A percentile compares a stretch with the other conserved stretches of the same genome.
Evolutionary conservation across 2,797 vertebrate genomes (phyloP).

Genomic region (Threskiornis aethiopicus): DNA sequence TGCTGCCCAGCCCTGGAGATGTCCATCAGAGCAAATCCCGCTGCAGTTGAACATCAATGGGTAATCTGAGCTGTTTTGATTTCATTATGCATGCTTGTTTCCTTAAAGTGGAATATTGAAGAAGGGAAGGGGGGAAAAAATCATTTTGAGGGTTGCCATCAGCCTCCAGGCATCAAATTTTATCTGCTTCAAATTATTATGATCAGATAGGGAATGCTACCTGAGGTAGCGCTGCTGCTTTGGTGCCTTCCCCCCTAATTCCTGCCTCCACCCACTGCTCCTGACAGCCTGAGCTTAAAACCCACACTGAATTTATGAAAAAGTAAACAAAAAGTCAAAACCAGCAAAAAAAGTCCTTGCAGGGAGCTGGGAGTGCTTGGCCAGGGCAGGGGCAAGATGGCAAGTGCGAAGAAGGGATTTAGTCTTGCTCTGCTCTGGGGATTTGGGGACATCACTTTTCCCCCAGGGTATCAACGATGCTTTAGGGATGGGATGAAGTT

Average conservation of each 20-base stretch:
- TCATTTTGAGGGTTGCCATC: background rate
- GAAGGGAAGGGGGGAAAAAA: background rate
- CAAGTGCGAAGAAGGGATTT: background rate
- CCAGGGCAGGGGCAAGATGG: background rate
- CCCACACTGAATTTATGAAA: background rate
- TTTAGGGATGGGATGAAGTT: background rate
- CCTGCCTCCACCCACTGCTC: background rate
- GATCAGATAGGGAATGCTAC: background rate
- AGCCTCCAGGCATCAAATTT: background rate
- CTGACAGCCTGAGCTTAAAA: background rate
- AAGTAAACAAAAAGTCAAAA: background rate
- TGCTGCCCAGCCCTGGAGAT: background rate
- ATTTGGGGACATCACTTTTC: background rate
- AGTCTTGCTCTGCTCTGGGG: background rate
- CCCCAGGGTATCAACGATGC: background rate
- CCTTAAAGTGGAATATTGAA: background rate
- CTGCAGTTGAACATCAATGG: background rate
- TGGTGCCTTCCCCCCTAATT: background rate
- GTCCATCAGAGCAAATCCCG: background rate
- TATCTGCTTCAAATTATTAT: background rate
- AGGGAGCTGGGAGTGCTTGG: background rate
- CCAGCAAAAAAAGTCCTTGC: background rate
- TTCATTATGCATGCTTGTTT: background rate
- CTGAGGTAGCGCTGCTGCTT: background rate
- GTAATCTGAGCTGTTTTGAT: background rate